phyloP scores from a whole-genome alignment of 2,797 vertebrate genomes.

The Poecilia velifera region DNA sequence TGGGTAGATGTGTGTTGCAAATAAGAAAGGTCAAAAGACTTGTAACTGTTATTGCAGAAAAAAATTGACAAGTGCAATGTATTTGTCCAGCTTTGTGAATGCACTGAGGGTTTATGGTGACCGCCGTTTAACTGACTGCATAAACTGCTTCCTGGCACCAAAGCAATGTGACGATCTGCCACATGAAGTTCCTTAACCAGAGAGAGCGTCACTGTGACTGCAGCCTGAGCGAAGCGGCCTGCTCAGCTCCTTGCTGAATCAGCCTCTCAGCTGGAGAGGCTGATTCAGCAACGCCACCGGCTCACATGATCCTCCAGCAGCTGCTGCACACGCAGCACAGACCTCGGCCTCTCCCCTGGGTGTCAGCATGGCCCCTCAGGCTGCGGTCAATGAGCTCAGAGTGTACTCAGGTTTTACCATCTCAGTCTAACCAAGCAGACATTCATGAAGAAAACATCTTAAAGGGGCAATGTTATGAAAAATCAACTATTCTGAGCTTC shows the following conservation, averaged over 20 bases:
- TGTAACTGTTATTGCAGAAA: background rate
- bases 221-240: too few relatives aligned
- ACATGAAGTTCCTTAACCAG: background rate
- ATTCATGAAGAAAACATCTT: background rate
- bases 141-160: background rate
- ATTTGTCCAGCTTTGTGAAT: background rate
- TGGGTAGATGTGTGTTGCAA: background rate
- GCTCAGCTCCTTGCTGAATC: background rate
- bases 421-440: background rate
- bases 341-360: background rate
- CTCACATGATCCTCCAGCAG: constrained; percentile 7
- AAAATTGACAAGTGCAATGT: background rate
- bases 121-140: background rate
- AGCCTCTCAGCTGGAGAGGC: constrained; percentile 12
- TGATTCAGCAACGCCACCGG: constrained; percentile 56
- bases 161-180: background rate
- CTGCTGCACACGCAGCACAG: constrained; percentile 1
- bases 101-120: background rate
- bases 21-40: background rate
- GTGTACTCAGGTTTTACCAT: background rate
- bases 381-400: background rate
- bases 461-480: background rate
- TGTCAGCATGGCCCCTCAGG: background rate
- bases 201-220: background rate
- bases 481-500: too few relatives aligned